Evolutionary conservation across 2,797 vertebrate genomes (phyloP).

Genomic region (Eulemur mongoz): DNA sequence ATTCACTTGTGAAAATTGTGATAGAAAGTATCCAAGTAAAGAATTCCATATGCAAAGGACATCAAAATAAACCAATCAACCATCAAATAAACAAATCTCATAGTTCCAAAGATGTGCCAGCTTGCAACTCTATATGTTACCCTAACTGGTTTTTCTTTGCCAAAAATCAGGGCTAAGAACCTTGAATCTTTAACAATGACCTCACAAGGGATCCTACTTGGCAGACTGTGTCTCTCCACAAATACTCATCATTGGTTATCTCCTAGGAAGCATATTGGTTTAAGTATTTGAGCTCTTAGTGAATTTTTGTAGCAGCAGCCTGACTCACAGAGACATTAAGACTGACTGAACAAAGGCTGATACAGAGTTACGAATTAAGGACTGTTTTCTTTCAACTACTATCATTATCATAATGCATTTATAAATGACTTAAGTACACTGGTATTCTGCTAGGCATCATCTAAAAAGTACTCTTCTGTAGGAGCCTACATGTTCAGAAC

Average conservation of each 20-base stretch:
- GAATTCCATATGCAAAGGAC: not conserved
- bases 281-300: not conserved
- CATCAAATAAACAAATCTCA: not conserved
- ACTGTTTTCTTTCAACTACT: not conserved
- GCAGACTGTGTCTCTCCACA: not conserved
- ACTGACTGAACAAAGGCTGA: not conserved
- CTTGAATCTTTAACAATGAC: not conserved
- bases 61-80: not conserved
- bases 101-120: not conserved
- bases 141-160: not conserved
- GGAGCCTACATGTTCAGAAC: not conserved
- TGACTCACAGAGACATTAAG: not conserved
- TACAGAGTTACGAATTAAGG: not conserved
- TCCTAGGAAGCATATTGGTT: not conserved
- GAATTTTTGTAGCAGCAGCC: not conserved
- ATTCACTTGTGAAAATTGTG: not conserved
- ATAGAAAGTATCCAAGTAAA: not conserved
- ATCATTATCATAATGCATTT: not conserved
- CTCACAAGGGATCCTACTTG: not conserved
- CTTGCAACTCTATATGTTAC: not conserved
- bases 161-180: not conserved
- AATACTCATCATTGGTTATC: not conserved
- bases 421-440: not conserved
- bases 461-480: not conserved
- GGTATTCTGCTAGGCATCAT: not conserved